These are phyloP conservation scores for Heliconius aoede DNA, from an alignment of 2,888 invertebrate genomes.

Conservation along the genomic window DNA sequence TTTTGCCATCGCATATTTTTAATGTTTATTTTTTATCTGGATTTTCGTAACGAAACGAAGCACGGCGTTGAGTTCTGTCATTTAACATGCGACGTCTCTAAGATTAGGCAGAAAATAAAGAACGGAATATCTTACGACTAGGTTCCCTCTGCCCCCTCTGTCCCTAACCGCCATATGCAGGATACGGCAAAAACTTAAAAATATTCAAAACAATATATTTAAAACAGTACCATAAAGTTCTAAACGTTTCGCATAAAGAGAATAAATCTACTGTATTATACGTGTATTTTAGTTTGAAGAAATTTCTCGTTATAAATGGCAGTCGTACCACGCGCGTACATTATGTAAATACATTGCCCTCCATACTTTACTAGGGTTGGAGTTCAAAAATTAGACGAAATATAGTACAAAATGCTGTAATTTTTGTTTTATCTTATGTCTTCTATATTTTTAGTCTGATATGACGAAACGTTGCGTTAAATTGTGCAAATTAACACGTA, in stretches of 20 bases:
- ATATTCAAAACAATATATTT: background rate
- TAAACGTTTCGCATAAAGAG: constrained; percentile 14
- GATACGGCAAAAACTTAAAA: too few species aligned
- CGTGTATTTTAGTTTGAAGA: constrained; percentile 15
- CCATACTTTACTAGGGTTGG: background rate
- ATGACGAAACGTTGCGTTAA: background rate
- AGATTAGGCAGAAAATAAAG: too few species aligned
- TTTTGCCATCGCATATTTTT: too few species aligned
- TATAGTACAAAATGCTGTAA: background rate
- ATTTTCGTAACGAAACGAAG: too few species aligned
- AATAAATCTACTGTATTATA: constrained; percentile 18
- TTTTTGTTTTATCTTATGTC: background rate
- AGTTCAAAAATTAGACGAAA: background rate
- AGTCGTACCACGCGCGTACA: constrained; percentile 16
- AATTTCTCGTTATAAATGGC: constrained; percentile 23
- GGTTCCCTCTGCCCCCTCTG: too few species aligned
- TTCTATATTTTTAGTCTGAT: background rate
- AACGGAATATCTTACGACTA: too few species aligned
- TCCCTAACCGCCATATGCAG: background rate
- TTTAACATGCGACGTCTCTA: too few species aligned
- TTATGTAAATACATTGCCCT: constrained; percentile 17
- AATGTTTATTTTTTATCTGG: too few species aligned
- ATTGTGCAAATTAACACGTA: background rate
- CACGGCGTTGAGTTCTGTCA: too few species aligned
- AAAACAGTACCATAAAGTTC: constrained; percentile 10